Percentiles rank a stretch among this genome's conserved stretches.
Evolutionary conservation across 2,888 invertebrate species (phyloP).

Genomic region (Standfussiana lucernea): DNA sequence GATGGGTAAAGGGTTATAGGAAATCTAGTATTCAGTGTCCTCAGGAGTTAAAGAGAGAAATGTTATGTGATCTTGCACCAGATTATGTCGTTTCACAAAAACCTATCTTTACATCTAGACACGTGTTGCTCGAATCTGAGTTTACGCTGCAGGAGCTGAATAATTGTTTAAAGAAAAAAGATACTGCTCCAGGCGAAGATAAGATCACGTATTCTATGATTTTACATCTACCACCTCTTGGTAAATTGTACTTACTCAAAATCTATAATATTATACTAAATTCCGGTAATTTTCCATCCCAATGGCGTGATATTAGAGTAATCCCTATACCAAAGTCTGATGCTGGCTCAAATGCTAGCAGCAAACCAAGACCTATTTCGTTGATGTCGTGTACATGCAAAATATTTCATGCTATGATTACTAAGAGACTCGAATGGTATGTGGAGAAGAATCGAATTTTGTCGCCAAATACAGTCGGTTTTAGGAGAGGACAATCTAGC

Average conservation of each 20-base stretch:
- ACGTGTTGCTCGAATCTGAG: neutral
- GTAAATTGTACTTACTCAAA: neutral
- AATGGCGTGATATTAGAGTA: neutral
- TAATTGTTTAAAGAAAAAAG: constrained; percentile 4
- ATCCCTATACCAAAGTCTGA: constrained; percentile 1
- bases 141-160: neutral
- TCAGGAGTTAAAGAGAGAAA: neutral
- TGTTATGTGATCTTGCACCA: constrained; percentile 6
- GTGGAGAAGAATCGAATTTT: neutral
- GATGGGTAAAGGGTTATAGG: constrained; percentile 1
- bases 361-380: constrained; percentile 7
- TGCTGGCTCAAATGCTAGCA: neutral
- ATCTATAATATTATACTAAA: neutral
- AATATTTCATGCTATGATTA: neutral
- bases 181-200: constrained; percentile 3
- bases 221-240: neutral
- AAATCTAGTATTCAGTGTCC: constrained; percentile 2
- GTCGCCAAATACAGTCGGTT: neutral
- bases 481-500: constrained; percentile 5
- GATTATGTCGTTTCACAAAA: neutral
- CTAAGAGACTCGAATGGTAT: constrained; percentile 12
- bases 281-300: neutral
- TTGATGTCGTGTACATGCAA: constrained; percentile 6
- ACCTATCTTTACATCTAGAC: neutral
- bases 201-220: neutral